Evolutionary conservation across 92 coral and sea anemone genomes (phyloP).

Genomic region (Epizoanthus rinbou): DNA sequence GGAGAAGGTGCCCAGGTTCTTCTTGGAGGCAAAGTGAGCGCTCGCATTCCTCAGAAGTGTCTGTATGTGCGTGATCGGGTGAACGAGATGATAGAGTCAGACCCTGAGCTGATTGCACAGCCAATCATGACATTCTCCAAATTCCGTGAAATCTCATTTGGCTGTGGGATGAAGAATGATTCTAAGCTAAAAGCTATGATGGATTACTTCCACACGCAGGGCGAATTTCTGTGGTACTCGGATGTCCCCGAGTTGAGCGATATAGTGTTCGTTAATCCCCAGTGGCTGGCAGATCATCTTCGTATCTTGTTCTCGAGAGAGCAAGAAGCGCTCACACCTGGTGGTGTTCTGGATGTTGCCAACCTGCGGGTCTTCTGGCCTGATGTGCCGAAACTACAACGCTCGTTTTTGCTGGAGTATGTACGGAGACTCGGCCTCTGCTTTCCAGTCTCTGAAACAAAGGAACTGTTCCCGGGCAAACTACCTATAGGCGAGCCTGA

Average conservation of each 20-base stretch:
- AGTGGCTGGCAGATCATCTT: slow-evolving; percentile 78
- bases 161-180: slow-evolving; percentile 87
- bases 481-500: slow-evolving; percentile 76
- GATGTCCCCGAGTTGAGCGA: slow-evolving; percentile 78
- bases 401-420: slow-evolving; percentile 55
- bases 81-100: slow-evolving; percentile 70
- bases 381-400: slow-evolving; percentile 48
- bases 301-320: slow-evolving; percentile 60
- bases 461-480: slow-evolving; percentile 75
- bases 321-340: slow-evolving; percentile 59
- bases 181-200: slow-evolving; percentile 81
- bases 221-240: slow-evolving; percentile 91
- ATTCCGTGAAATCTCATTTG: slow-evolving; percentile 76
- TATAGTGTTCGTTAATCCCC: slow-evolving; percentile 72
- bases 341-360: slow-evolving; percentile 69
- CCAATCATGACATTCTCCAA: slow-evolving; percentile 72
- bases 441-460: slow-evolving; percentile 64
- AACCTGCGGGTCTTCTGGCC: slow-evolving; percentile 80
- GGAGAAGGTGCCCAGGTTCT: slow-evolving; percentile 73
- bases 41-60: slow-evolving; percentile 89
- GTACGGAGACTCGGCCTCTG: slow-evolving; percentile 77
- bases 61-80: slow-evolving; percentile 83
- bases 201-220: slow-evolving; percentile 86
- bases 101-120: slow-evolving; percentile 67
- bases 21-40: slow-evolving; percentile 71